A percentile compares a stretch with the other conserved stretches of the same genome.
These are phyloP conservation scores for Cylloceria caligata DNA, from an alignment of 2,888 invertebrate genomes.

Conservation along the genomic window DNA sequence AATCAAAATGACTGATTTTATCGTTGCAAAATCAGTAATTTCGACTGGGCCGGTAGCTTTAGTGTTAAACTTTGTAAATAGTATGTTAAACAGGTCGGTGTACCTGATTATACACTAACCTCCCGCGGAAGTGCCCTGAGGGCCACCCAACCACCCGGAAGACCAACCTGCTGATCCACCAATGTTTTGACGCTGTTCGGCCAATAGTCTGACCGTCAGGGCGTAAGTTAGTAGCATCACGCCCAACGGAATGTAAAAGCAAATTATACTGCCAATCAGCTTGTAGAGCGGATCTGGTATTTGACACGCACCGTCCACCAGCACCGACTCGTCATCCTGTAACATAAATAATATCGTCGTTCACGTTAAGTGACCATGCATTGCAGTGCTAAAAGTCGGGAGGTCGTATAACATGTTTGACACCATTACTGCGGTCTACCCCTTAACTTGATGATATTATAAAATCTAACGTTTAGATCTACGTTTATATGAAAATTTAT, in stretches of 20 bases:
- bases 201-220: constrained; percentile 94
- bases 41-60: no score
- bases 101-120: constrained; percentile 75
- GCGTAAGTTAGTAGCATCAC: constrained; percentile 98
- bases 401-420: background rate
- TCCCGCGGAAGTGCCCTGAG: constrained; percentile 74
- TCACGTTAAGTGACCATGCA: background rate
- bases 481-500: no score
- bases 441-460: no score
- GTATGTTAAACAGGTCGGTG: constrained; percentile 66
- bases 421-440: background rate
- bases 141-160: constrained; percentile 90
- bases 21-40: no score
- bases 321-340: constrained; percentile 93
- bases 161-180: constrained; percentile 88
- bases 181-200: constrained; percentile 92
- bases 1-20: no score
- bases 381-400: background rate
- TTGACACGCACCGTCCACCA: constrained; percentile 93
- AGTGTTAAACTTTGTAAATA: background rate
- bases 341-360: constrained; percentile 75
- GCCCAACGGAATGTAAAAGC: constrained; percentile 97
- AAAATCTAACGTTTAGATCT: no score
- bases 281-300: constrained; percentile 96
- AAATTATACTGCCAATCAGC: constrained; percentile 96